A percentile compares a stretch with the other conserved stretches of the same genome.
These are phyloP conservation scores for Sturnus vulgaris DNA, from an alignment of 2,113 vertebrate species.

Conservation along the genomic window DNA sequence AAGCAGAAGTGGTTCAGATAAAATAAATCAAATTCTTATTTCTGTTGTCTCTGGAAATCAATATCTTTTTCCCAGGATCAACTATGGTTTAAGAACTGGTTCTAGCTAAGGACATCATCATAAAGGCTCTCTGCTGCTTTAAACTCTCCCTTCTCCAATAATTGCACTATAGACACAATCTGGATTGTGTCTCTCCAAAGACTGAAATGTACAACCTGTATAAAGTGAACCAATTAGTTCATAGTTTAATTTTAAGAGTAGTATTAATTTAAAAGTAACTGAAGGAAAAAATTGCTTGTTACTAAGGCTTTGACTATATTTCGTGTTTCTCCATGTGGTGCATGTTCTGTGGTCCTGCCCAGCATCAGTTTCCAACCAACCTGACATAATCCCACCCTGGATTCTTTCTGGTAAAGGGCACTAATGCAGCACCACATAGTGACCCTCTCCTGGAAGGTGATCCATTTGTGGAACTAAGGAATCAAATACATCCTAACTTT, in stretches of 20 bases:
- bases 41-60: neutral
- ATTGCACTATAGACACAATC: neutral
- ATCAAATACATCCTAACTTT: neutral
- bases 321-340: neutral
- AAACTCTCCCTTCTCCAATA: neutral
- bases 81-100: neutral
- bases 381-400: neutral
- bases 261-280: neutral
- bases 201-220: neutral
- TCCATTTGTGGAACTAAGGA: neutral
- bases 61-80: neutral
- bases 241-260: neutral
- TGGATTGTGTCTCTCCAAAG: neutral
- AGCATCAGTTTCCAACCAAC: neutral
- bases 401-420: neutral
- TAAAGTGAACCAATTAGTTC: neutral
- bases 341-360: neutral
- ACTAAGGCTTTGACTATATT: neutral
- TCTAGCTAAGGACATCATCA: rapidly evolving
- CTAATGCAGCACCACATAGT: neutral
- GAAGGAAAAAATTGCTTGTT: neutral
- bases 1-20: neutral
- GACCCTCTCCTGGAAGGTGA: neutral
- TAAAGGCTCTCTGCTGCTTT: neutral
- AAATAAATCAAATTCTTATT: neutral